A percentile compares a stretch with the other conserved stretches of the same genome.
These are phyloP conservation scores for Clistopyga incitator DNA, from an alignment of 2,888 invertebrate species.

Conservation along the genomic window DNA sequence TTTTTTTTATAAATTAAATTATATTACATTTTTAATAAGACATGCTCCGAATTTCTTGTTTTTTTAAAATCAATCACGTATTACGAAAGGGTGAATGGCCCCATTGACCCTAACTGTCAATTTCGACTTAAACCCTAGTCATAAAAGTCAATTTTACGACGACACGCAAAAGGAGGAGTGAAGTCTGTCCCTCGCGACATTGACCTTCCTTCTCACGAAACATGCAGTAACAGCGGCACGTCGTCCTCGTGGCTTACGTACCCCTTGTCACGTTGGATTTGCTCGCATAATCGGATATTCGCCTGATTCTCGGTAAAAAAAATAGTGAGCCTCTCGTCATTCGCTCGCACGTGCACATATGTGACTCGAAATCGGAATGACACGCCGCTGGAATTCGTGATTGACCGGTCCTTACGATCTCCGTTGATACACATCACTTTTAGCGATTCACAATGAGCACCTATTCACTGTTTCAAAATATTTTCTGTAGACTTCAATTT, in stretches of 20 bases:
- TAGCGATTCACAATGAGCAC: not conserved
- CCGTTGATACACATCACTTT: not conserved
- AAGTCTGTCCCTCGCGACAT: slow-evolving; percentile 41
- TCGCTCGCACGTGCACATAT: slow-evolving; percentile 24
- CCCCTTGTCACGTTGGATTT: slow-evolving; percentile 14
- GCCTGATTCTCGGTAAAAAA: slow-evolving; percentile 25
- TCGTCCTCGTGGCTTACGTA: slow-evolving; percentile 14
- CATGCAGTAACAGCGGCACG: slow-evolving; percentile 34
- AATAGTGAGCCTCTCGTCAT: slow-evolving; percentile 27
- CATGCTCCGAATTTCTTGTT: not conserved
- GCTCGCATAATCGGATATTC: slow-evolving; percentile 14
- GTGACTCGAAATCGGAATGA: slow-evolving; percentile 49
- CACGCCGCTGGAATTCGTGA: slow-evolving; percentile 62
- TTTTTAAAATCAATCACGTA: not conserved
- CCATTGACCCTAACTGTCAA: not conserved
- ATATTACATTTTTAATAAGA: too few species aligned
- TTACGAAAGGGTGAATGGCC: not conserved
- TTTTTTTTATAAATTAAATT: too few species aligned
- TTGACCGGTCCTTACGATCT: slow-evolving; percentile 59
- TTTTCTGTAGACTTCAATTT: too few species aligned
- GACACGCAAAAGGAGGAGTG: not conserved
- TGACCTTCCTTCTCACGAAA: slow-evolving; percentile 51
- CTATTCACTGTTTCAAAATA: too few species aligned
- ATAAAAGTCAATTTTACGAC: slow-evolving; percentile 12
- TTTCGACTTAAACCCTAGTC: not conserved